Evolutionary conservation across 1,140 invertebrate species (phyloP), one percentile per base, ranked within the genome.

Genomic region (Spodoptera frugiperda): DNA sequence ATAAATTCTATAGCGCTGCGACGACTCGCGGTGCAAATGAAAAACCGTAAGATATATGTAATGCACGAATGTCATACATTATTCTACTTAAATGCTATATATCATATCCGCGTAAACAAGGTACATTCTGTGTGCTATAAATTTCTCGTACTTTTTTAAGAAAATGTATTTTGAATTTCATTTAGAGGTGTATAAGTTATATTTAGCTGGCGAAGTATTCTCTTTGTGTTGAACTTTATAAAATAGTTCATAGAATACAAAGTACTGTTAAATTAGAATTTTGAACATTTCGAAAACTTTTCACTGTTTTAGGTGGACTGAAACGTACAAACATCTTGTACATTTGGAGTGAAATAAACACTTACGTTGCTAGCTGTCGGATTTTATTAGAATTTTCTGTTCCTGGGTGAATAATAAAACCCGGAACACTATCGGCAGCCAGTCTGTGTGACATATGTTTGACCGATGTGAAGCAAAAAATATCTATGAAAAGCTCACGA

Each of bases 351-450:
- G n/a, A 44, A 44, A 44, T 63, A 63, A 11, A 44, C 15, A 19
- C 59, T 14, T 44, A 44, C 33, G 15, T 10, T 11, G 10, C 17
- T 39, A 68, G 17, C 19, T n/a, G 15, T 33, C n/a, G 3, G 48
- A n/a, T 53, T 68, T 68, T 53, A 68, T 68, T 68, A 68, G 48
- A 71, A 39, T 71, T 71, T 71, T 44, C 68, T 55, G 68, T 71
- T 55, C 51, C 55, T 55, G 68, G 55, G 30, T 54, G 33, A 55
- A 55, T 33, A 71, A 71, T 71, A 25, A 19, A 54, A 71, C 17
- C 12, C 30, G 51, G 51, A 55, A 54, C 54, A 21, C 48, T 39
- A 53, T 54, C 68, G 68, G 19, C 53, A 30, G 17, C 15, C 21
- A 11, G 21, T 39, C 25, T 71, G 49, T 54, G 30, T 71, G 68